Base-by-base conservation (phyloP, 2,888 invertebrate species). In the Melolontha melolontha region DNA sequence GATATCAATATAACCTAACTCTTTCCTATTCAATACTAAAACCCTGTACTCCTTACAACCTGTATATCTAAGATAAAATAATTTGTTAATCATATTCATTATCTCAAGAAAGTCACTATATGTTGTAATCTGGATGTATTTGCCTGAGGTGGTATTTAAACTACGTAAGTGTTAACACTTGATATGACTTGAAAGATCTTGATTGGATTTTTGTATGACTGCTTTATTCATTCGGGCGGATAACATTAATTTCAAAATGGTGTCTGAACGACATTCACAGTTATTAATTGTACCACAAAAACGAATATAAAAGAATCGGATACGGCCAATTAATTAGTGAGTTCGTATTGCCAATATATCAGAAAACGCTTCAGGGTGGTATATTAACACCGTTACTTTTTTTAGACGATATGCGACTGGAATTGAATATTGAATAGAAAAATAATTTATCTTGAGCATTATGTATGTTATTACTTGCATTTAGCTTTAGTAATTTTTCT, bases 1-100 rank as follows among this genome's bases (percentile, higher is more conserved):
- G n/a, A n/a, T n/a, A n/a, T n/a, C n/a, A n/a, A n/a, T n/a, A n/a
- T n/a, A n/a, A n/a, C n/a, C n/a, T n/a, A n/a, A n/a, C n/a, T n/a
- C n/a, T n/a, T n/a, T n/a, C n/a, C n/a, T n/a, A n/a, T n/a, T n/a
- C n/a, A n/a, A n/a, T n/a, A n/a, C n/a, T n/a, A n/a, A 22, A 22
- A 1, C 4, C 4, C 22, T 4, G 22, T 22, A 22, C 22, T 22
- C 22, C 22, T 4, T 4, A 22, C 22, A 22, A 22, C 11, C 5
- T 22, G 11, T 49, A 49, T 17, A 49, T 22, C 11, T 11, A 22
- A 49, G 11, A 49, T 49, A 22, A 49, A 49, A 49, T 22, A 17
- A 49, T 49, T 49, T 49, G 22, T 49, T 49, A 49, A 49, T 49
- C 49, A 49, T 22, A 49, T 17, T 49, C 22, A 49, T 22, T 22